Conservation (phyloP, 1,140 invertebrate genomes). For the Bombus sibiricus region DNA sequence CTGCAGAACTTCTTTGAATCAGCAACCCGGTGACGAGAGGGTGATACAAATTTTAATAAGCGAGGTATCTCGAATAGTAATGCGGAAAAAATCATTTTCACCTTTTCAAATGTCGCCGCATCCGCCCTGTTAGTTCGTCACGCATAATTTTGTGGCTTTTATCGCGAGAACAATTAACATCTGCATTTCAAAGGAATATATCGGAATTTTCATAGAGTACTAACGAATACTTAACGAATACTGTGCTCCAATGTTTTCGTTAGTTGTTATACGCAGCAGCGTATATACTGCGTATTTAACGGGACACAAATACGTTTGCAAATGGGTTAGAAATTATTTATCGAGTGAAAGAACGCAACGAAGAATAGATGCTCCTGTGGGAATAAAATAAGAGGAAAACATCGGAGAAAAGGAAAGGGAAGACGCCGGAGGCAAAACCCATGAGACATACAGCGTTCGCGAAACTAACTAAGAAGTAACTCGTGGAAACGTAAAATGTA, state of each 20-base stretch:
- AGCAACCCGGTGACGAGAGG: neutral
- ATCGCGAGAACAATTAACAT: neutral
- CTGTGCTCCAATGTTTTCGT: no score
- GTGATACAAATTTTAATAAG: conserved; percentile 4
- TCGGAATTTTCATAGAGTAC: neutral
- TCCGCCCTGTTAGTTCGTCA: neutral
- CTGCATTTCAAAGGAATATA: neutral
- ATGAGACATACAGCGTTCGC: conserved; percentile 1
- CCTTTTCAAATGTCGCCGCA: neutral
- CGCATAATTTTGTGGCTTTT: neutral
- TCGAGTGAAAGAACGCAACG: neutral
- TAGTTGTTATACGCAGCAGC: no score
- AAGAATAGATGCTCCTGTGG: no score
- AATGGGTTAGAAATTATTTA: neutral
- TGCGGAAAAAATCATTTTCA: conserved; percentile 4
- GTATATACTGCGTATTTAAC: neutral
- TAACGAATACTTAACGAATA: no score
- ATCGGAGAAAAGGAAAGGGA: neutral
- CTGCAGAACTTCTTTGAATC: conserved; percentile 1
- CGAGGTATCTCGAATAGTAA: neutral
- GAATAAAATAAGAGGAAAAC: neutral
- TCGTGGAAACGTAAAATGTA: conserved; percentile 13
- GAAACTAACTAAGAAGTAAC: neutral
- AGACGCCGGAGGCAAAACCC: conserved; percentile 23
- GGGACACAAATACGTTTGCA: neutral